Conservation (phyloP, 2,797 vertebrate genomes). For the Enteromius unitaeniatus region DNA sequence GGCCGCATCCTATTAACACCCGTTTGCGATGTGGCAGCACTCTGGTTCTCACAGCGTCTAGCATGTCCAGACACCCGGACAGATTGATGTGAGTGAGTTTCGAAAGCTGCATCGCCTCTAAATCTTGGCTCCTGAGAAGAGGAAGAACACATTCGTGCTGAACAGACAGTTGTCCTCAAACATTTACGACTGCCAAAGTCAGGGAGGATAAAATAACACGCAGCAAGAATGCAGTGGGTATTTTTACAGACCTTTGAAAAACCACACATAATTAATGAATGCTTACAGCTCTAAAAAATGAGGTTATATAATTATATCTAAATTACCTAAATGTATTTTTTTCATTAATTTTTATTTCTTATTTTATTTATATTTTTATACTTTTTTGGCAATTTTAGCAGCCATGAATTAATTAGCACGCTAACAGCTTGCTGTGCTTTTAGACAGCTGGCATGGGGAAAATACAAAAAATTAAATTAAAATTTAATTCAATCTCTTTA, state of each 20-base stretch:
- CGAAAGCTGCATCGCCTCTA: conserved; percentile 33
- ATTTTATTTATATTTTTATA: background rate
- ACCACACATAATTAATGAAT: conserved; percentile 55
- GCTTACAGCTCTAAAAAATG: background rate
- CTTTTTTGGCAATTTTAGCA: background rate
- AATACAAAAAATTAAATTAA: too few relatives aligned
- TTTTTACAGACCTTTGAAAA: conserved; percentile 58
- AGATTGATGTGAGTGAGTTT: conserved; percentile 51
- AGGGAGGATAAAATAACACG: conserved; percentile 51
- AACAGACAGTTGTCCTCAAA: conserved; percentile 58
- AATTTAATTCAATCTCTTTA: background rate
- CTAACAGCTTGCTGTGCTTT: conserved; percentile 8
- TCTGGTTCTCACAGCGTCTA: conserved; percentile 23
- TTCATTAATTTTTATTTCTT: background rate
- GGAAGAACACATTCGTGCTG: conserved; percentile 49
- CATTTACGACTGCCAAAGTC: conserved; percentile 51
- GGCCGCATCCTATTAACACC: conserved; percentile 50
- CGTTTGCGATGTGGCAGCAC: conserved; percentile 29
- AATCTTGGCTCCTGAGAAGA: conserved; percentile 44
- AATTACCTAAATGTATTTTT: background rate
- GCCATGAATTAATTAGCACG: background rate
- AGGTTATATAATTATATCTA: background rate
- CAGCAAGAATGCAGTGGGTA: conserved; percentile 48
- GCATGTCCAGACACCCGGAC: conserved; percentile 18
- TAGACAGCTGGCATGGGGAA: conserved; percentile 6